These are phyloP conservation scores for Acronicta leporina DNA, from an alignment of 2,888 invertebrate species.

Conservation along the genomic window DNA sequence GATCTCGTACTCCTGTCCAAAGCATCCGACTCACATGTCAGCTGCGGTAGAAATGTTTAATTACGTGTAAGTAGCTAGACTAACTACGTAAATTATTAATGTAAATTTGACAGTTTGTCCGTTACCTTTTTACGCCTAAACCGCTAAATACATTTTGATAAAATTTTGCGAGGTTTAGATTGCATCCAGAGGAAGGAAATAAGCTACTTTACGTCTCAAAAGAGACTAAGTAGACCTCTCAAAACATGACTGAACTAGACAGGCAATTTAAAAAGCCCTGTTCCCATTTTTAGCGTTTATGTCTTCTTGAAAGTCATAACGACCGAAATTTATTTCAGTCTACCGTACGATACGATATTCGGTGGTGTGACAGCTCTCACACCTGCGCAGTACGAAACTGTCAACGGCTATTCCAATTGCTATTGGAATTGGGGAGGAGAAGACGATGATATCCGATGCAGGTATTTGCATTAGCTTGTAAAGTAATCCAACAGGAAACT, in stretches of 20 bases:
- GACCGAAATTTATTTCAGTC: slow-evolving; percentile 14
- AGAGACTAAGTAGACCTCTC: too few relatives aligned
- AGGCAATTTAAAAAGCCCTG: too few relatives aligned
- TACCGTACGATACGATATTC: slow-evolving; percentile 79
- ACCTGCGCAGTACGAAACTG: slow-evolving; percentile 92
- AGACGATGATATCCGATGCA: slow-evolving; percentile 96
- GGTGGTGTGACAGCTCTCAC: slow-evolving; percentile 97
- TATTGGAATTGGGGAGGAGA: slow-evolving; percentile 99
- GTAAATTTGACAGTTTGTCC: too few relatives aligned
- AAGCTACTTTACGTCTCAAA: too few relatives aligned
- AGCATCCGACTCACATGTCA: slow-evolving; percentile 32
- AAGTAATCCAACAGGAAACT: background rate
- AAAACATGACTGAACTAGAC: too few relatives aligned
- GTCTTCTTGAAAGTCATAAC: background rate
- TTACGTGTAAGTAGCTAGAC: background rate
- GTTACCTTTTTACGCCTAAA: too few relatives aligned
- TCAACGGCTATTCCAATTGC: slow-evolving; percentile 96
- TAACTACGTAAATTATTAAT: too few relatives aligned
- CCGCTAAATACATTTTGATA: too few relatives aligned
- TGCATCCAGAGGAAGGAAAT: too few relatives aligned
- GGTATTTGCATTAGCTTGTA: slow-evolving; percentile 69
- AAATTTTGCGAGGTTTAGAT: too few relatives aligned
- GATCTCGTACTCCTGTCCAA: slow-evolving; percentile 38
- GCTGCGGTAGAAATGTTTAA: background rate
- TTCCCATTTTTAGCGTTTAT: too few relatives aligned